Evolutionary conservation across 2,113 vertebrate genomes (phyloP).

Genomic region (Lates calcarifer): DNA sequence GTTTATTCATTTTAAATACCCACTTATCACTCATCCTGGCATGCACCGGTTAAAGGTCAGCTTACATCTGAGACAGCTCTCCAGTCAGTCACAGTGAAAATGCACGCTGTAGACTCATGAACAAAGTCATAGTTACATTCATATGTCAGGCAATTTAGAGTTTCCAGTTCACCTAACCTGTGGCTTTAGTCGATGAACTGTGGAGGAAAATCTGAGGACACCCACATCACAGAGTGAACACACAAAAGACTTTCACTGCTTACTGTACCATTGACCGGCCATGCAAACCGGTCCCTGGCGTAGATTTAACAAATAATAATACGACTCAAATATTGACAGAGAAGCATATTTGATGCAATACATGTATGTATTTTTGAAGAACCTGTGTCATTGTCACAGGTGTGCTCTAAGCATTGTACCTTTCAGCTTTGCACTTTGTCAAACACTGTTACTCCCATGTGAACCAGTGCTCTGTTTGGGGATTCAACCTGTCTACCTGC

Average conservation of each 20-base stretch:
- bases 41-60: conserved; percentile 18
- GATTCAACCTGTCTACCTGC: not conserved
- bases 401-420: not conserved
- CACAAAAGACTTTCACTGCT: not conserved
- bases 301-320: not conserved
- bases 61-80: not conserved
- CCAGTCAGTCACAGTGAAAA: not conserved
- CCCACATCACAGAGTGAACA: not conserved
- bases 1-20: conserved; percentile 29
- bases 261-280: not conserved
- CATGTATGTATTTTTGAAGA: not conserved
- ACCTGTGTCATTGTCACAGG: not conserved
- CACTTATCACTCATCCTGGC: conserved; percentile 11
- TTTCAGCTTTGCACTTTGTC: not conserved
- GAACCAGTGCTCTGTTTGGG: not conserved
- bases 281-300: not conserved
- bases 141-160: conserved; percentile 5
- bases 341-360: not conserved
- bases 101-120: not conserved
- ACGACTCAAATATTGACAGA: not conserved
- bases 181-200: not conserved
- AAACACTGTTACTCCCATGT: no score
- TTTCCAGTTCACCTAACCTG: not conserved
- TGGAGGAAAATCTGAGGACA: not conserved
- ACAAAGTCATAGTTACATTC: not conserved